Base-by-base conservation (phyloP, 1,140 invertebrate genomes). In the Pseudomyrmex gracilis region DNA sequence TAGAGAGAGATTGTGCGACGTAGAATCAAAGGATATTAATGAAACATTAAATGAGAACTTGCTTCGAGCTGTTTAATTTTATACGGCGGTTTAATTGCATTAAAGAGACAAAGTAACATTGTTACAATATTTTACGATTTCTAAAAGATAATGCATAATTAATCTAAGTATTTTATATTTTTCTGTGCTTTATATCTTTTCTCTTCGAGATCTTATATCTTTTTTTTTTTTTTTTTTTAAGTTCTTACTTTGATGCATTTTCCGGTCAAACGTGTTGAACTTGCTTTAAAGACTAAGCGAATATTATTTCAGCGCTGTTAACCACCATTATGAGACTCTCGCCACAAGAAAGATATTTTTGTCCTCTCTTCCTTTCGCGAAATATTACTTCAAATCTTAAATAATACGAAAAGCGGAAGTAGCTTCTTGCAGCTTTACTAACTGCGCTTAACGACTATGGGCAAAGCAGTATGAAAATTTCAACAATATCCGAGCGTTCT, bases 221-320 rank as follows among this genome's bases (percentile, higher is more conserved):
- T n/a, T 2, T 22, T 43, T 45, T 12, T 24, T 47, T 22, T 43
- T 2, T 47, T 7, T 24, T 68, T 13, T 10, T 58, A 43, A 80
- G 58, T 47, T 58, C 71, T 70, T 70, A 60, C 9, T 9, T 80
- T 70, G 2, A 12, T 71, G 43, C 20, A 34, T 61, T 60, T 80
- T 71, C 64, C 3, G 3, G 15, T 24, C n/a, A 12, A 53, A 70
- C 20, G 43, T 70, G 43, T 22, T 53, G 43, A 60, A 66, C 53
- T 53, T 71, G 66, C 20, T 71, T 71, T 49, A 71, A 60, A 71
- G 66, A 80, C 34, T 15, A 57, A 13, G 64, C 63, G 53, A 78
- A 78, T 71, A 80, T 80, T 71, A 80, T 71, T 58, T 71, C 53
- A 64, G 53, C 20, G 34, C 66, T 47, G 13, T 70, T 80, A 70